These are phyloP conservation scores for Laticauda colubrina DNA, from an alignment of 2,113 vertebrate genomes.

Conservation along the genomic window DNA sequence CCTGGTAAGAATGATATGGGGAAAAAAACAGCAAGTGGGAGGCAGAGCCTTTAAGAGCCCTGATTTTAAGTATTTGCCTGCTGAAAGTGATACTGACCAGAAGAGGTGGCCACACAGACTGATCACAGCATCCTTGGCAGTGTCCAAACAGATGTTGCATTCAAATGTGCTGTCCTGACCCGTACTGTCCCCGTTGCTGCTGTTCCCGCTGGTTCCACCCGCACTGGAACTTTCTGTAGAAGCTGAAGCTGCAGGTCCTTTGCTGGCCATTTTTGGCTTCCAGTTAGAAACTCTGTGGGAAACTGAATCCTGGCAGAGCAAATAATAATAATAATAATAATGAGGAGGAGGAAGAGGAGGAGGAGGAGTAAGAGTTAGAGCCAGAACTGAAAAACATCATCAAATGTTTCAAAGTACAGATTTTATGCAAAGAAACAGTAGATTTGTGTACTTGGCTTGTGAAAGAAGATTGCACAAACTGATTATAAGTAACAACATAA, in stretches of 20 bases:
- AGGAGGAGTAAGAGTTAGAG: neutral
- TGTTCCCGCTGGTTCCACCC: constrained; percentile 78
- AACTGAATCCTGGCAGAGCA: constrained; percentile 51
- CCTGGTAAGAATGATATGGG: neutral
- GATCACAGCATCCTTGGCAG: constrained; percentile 97
- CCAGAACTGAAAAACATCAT: neutral
- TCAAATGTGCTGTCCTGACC: constrained; percentile 96
- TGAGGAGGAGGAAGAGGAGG: neutral
- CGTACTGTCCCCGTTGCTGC: constrained; percentile 74
- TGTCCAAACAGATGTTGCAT: constrained; percentile 98
- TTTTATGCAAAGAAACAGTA: neutral
- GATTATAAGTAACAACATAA: neutral
- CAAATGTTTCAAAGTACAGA: neutral
- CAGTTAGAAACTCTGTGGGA: constrained; percentile 24
- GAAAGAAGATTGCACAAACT: neutral
- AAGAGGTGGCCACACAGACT: constrained; percentile 98
- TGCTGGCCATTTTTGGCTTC: constrained; percentile 82
- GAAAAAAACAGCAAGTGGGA: neutral
- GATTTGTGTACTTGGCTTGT: neutral
- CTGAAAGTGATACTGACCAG: constrained; percentile 75
- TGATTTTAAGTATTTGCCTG: neutral
- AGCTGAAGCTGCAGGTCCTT: constrained; percentile 72
- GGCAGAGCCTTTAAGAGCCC: neutral
- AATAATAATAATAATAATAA: neutral
- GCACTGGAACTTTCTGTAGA: constrained; percentile 77